Percentiles rank a stretch among this genome's conserved stretches.
These are phyloP conservation scores for Danio choprae DNA, from an alignment of 2,797 vertebrate species.

Conservation along the genomic window DNA sequence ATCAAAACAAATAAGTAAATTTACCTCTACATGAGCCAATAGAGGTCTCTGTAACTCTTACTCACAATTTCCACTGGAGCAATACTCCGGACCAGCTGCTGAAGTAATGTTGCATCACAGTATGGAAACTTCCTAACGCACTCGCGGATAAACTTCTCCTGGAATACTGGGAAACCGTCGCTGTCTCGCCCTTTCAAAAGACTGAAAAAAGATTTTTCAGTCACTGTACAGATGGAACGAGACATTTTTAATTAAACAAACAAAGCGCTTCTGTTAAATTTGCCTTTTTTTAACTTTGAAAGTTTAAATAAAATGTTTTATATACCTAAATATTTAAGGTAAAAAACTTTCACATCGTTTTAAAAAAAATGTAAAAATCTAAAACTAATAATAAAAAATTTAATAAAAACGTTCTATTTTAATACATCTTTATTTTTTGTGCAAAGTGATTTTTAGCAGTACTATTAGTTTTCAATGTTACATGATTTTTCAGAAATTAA, in stretches of 20 bases:
- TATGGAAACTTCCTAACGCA: slow-evolving; percentile 96
- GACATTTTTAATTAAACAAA: not conserved
- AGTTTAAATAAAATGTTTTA: not conserved
- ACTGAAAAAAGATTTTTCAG: slow-evolving; percentile 68
- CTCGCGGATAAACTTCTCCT: slow-evolving; percentile 95
- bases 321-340: not conserved
- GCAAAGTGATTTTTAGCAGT: not conserved
- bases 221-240: not conserved
- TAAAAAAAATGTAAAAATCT: no score
- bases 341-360: no score
- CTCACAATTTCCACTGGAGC: slow-evolving; percentile 97
- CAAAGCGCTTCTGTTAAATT: no score
- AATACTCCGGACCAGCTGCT: slow-evolving; percentile 97
- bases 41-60: slow-evolving; percentile 6
- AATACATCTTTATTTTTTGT: not conserved
- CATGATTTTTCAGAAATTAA: not conserved
- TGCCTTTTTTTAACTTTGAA: no score
- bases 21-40: not conserved
- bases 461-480: not conserved
- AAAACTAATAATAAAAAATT: no score
- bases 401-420: not conserved
- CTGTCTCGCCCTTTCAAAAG: slow-evolving; percentile 90
- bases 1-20: no score
- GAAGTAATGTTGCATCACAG: slow-evolving; percentile 92
- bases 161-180: slow-evolving; percentile 91